Percentiles rank a stretch among this genome's conserved stretches.
These are phyloP conservation scores for Strix uralensis DNA, from an alignment of 2,113 vertebrate genomes.

Conservation along the genomic window DNA sequence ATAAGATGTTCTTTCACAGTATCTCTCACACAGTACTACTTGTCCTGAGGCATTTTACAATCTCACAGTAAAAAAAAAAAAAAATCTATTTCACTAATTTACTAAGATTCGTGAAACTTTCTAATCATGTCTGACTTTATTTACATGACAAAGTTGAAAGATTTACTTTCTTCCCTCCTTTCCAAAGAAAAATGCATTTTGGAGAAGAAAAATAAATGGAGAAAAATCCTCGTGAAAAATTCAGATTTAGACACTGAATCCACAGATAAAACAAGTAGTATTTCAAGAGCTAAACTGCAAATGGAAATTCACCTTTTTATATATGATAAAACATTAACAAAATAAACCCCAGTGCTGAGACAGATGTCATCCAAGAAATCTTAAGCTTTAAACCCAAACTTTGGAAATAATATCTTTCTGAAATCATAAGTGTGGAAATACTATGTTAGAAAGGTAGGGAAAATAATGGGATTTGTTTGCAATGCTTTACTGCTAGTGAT, in stretches of 20 bases:
- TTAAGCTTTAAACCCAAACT: conserved; percentile 10
- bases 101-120: neutral
- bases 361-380: neutral
- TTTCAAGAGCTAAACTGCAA: neutral
- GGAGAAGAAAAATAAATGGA: neutral
- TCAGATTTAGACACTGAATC: neutral
- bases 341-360: neutral
- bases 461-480: conserved; percentile 48
- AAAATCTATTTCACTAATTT: neutral
- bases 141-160: neutral
- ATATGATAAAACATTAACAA: neutral
- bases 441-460: neutral
- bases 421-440: conserved; percentile 32
- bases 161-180: neutral
- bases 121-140: neutral
- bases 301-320: neutral
- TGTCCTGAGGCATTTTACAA: neutral
- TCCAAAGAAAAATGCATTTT: neutral
- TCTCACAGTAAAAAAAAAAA: neutral
- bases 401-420: conserved; percentile 47
- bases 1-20: neutral
- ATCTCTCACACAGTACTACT: neutral
- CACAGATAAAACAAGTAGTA: neutral
- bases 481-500: neutral
- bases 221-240: neutral